Percentiles rank a stretch among this genome's conserved stretches.
phyloP scores from a whole-genome alignment of 2,888 invertebrate species.

The Nasonia oneida region DNA sequence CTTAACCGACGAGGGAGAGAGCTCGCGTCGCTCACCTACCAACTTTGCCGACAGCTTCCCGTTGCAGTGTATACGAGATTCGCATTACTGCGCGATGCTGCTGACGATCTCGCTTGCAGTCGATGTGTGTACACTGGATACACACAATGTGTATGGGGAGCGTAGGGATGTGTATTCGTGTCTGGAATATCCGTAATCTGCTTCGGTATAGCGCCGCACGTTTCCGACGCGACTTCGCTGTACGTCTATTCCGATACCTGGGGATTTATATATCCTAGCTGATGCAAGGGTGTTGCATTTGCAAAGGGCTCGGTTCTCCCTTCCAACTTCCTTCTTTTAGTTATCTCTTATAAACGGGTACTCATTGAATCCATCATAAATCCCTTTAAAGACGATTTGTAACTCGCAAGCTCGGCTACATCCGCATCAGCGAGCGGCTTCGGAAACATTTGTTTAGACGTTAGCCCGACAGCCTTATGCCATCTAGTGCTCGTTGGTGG shows the following conservation, averaged over 20 bases:
- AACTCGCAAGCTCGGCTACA: too few species aligned
- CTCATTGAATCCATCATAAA: too few species aligned
- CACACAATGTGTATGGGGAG: background rate
- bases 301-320: slow-evolving; percentile 20
- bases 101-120: background rate
- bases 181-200: slow-evolving; percentile 51
- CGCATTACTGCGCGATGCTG: background rate
- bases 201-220: slow-evolving; percentile 14
- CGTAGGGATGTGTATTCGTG: slow-evolving; percentile 8
- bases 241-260: slow-evolving; percentile 5
- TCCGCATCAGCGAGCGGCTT: slow-evolving; percentile 50
- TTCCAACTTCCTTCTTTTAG: too few species aligned
- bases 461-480: slow-evolving; percentile 14
- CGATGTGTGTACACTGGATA: background rate
- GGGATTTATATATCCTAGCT: background rate
- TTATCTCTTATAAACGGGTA: too few species aligned
- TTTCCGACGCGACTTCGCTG: slow-evolving; percentile 22
- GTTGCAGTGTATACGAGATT: background rate
- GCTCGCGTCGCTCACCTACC: slow-evolving; percentile 41
- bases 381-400: too few species aligned
- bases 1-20: slow-evolving; percentile 25
- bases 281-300: slow-evolving; percentile 1
- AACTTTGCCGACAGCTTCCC: slow-evolving; percentile 35
- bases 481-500: background rate
- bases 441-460: slow-evolving; percentile 62